phyloP scores from a whole-genome alignment of 2,113 vertebrate genomes.

The Pygoscelis adeliae region DNA sequence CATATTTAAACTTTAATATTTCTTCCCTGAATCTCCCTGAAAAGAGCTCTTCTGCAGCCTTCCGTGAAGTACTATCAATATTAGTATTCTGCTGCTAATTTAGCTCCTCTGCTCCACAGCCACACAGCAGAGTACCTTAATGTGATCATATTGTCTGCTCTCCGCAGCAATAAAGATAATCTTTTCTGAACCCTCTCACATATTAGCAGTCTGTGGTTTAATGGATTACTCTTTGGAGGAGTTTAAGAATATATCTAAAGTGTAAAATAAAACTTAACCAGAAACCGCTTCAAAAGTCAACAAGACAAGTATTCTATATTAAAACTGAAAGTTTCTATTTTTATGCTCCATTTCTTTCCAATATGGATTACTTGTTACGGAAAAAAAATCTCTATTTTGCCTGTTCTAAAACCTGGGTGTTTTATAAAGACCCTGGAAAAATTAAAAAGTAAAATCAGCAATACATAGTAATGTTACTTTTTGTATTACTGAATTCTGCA shows the following conservation, averaged over 20 bases:
- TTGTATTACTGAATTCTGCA: constrained; percentile 57
- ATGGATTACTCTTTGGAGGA: background rate
- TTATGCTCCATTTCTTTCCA: background rate
- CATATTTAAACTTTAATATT: background rate
- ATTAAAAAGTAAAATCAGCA: constrained; percentile 69
- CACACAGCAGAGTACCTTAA: background rate
- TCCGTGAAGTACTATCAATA: background rate
- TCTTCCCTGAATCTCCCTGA: background rate
- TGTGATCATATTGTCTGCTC: background rate
- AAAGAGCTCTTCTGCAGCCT: background rate
- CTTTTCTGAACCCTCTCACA: background rate
- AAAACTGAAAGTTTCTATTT: background rate
- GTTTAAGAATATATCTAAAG: background rate
- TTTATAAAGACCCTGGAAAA: constrained; percentile 36
- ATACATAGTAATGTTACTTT: constrained; percentile 57
- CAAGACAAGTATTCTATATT: background rate
- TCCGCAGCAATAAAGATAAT: background rate
- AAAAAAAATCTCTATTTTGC: background rate
- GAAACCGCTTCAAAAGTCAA: constrained; percentile 4
- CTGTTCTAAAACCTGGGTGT: background rate
- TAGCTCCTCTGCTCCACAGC: constrained; percentile 6
- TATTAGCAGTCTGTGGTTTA: background rate
- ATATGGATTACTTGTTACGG: background rate
- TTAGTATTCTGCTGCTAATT: constrained; percentile 38
- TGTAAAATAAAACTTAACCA: constrained; percentile 3